Evolutionary conservation across 2,797 vertebrate genomes (phyloP).

Genomic region (Enteromius argenteus): DNA sequence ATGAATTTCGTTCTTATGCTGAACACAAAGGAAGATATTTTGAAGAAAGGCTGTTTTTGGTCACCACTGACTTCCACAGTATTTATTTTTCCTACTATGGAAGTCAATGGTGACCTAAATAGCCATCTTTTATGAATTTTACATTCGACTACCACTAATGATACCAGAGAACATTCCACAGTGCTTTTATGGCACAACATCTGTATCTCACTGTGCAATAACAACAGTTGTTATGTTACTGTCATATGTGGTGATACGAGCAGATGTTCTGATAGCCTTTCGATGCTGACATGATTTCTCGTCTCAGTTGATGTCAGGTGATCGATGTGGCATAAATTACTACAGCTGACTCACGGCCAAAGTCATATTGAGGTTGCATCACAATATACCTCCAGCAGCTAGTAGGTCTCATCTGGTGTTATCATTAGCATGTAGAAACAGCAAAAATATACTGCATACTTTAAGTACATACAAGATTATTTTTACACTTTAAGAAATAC

Average conservation of each 20-base stretch:
- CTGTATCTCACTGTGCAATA: background rate
- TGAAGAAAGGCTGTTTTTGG: no score
- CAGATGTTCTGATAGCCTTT: background rate
- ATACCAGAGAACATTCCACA: background rate
- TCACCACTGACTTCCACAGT: no score
- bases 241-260: constrained; percentile 5
- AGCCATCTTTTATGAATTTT: no score
- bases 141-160: background rate
- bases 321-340: background rate
- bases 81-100: no score
- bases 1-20: no score
- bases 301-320: background rate
- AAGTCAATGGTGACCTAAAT: no score
- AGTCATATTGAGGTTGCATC: background rate
- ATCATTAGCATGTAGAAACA: background rate
- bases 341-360: background rate
- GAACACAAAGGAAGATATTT: no score
- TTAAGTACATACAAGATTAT: background rate
- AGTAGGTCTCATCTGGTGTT: background rate
- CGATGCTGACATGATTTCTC: background rate
- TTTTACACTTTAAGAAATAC: background rate
- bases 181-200: background rate
- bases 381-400: background rate
- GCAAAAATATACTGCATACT: background rate
- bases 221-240: constrained; percentile 10